phyloP scores from a whole-genome alignment of 1,140 invertebrate genomes.

The Zelostemma sp. region DNA sequence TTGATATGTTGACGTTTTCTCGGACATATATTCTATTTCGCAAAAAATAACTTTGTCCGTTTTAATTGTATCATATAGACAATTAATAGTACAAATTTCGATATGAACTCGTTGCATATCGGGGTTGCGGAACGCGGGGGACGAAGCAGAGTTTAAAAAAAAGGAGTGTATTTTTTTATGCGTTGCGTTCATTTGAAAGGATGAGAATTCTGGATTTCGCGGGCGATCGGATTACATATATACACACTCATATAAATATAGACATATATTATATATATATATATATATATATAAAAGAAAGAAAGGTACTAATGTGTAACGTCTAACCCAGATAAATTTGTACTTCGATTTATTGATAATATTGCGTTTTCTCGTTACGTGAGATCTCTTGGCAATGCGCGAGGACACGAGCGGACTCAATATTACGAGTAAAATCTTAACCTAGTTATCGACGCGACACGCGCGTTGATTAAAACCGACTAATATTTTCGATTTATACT shows the following conservation, averaged over 20 bases:
- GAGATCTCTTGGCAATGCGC: too few species aligned
- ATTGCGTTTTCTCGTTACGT: conserved; percentile 28
- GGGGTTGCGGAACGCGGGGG: too few species aligned
- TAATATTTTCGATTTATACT: conserved; percentile 60
- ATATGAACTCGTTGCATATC: conserved; percentile 30
- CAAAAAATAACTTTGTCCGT: conserved; percentile 53
- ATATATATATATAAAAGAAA: conserved; percentile 40
- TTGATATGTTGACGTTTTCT: conserved; percentile 58
- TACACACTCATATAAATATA: too few species aligned
- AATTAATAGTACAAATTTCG: conserved; percentile 53
- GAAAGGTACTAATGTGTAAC: conserved; percentile 44
- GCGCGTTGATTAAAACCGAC: conserved; percentile 48
- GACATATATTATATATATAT: too few species aligned
- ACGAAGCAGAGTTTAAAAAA: too few species aligned
- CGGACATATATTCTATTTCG: conserved; percentile 59
- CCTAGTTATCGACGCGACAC: conserved; percentile 35
- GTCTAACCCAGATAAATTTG: conserved; percentile 46
- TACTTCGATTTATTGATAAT: conserved; percentile 40
- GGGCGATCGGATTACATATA: too few species aligned
- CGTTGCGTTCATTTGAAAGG: too few species aligned
- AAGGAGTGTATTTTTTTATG: too few species aligned
- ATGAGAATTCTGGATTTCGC: too few species aligned
- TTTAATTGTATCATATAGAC: conserved; percentile 55
- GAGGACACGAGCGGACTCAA: too few species aligned
- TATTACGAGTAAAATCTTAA: conserved; percentile 43